Evolutionary conservation across 2,113 vertebrate genomes (phyloP).

Genomic region (Rousettus leschenaultii): DNA sequence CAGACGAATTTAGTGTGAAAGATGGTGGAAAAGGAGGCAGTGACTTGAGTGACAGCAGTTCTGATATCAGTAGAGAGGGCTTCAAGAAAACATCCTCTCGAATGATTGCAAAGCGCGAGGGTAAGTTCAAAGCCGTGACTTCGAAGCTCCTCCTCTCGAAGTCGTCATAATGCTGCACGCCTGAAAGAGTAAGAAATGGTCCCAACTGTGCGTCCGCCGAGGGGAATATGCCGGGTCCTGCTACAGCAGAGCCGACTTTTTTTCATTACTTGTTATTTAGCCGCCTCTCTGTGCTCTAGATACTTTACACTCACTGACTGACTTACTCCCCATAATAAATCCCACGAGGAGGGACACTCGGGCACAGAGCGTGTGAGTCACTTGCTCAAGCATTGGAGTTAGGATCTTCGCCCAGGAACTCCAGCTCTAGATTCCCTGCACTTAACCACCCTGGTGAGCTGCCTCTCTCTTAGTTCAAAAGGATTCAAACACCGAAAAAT

Average conservation of each 20-base stretch:
- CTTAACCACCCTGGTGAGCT: neutral
- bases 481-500: neutral
- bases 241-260: neutral
- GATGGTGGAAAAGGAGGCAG: slow-evolving; percentile 86
- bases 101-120: slow-evolving; percentile 75
- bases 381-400: neutral
- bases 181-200: too few relatives aligned
- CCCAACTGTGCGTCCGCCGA: neutral
- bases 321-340: neutral
- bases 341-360: neutral
- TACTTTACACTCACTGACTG: neutral
- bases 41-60: slow-evolving; percentile 86
- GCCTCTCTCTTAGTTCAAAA: neutral
- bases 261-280: neutral
- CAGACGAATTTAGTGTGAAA: slow-evolving; percentile 86
- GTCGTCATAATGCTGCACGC: neutral
- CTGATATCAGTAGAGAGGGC: slow-evolving; percentile 77
- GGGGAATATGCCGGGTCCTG: neutral
- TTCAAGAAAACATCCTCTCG: slow-evolving; percentile 77
- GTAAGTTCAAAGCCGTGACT: slow-evolving; percentile 69
- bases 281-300: neutral
- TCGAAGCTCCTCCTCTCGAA: slow-evolving; percentile 32
- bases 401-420: neutral
- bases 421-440: neutral
- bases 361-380: neutral